Conservation (phyloP, 2,113 vertebrate species). For the Athene cunicularia region DNA sequence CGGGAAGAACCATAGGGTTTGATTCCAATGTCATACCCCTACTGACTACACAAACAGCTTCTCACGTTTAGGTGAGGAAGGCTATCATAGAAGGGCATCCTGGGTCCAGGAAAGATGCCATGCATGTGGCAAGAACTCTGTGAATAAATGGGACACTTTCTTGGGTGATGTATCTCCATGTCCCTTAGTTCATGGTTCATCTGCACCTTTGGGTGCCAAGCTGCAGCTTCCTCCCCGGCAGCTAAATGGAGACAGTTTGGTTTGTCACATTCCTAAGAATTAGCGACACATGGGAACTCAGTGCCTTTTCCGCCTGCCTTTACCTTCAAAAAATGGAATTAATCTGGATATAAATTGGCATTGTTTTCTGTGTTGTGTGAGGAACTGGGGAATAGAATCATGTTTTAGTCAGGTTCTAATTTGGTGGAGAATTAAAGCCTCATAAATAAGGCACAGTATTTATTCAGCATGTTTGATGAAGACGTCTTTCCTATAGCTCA, state of each 20-base stretch:
- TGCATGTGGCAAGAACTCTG: neutral
- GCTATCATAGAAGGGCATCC: neutral
- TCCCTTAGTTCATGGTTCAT: neutral
- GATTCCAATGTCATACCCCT: neutral
- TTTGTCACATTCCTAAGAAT: neutral
- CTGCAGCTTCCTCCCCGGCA: neutral
- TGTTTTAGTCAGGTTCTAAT: slow-evolving; percentile 36
- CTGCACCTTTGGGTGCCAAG: neutral
- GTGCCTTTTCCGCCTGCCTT: neutral
- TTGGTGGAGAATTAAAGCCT: slow-evolving; percentile 6
- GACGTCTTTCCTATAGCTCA: neutral
- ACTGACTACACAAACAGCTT: neutral
- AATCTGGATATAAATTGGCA: slow-evolving; percentile 11
- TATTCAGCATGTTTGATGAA: neutral
- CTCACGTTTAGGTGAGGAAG: neutral
- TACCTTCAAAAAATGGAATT: neutral
- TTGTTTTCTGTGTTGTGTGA: neutral
- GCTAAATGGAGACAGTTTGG: neutral
- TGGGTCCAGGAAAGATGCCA: neutral
- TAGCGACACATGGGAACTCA: neutral
- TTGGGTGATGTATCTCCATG: neutral
- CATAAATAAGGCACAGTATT: slow-evolving; percentile 24
- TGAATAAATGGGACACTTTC: neutral
- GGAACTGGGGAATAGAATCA: slow-evolving; percentile 17
- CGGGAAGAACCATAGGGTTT: neutral